These are phyloP conservation scores for Idaea biselata DNA, from an alignment of 2,888 invertebrate species.

Conservation along the genomic window DNA sequence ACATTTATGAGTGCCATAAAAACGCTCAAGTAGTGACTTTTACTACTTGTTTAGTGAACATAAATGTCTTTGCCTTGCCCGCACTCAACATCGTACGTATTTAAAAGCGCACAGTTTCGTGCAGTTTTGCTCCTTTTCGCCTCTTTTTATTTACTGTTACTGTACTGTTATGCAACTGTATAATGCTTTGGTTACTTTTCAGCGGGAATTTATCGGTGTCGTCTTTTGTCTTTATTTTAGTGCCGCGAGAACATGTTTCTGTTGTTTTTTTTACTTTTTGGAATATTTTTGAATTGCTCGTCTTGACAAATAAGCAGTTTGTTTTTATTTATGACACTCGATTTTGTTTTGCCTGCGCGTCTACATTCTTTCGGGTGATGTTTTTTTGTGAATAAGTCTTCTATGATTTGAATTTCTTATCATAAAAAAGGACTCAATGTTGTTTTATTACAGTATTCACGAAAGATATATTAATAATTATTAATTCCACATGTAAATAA, in stretches of 20 bases:
- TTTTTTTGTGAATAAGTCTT: not conserved
- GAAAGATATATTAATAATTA: no score
- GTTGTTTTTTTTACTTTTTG: constrained; percentile 55
- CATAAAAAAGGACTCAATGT: no score
- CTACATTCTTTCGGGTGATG: not conserved
- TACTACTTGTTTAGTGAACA: constrained; percentile 83
- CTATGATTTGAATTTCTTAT: no score
- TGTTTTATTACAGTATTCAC: no score
- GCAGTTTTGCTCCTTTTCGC: constrained; percentile 73
- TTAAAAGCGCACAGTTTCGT: constrained; percentile 80
- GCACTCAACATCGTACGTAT: constrained; percentile 77
- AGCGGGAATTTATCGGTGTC: constrained; percentile 70
- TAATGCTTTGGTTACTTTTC: constrained; percentile 78
- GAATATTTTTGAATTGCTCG: constrained; percentile 43
- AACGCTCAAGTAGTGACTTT: constrained; percentile 82
- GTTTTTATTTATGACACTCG: constrained; percentile 17
- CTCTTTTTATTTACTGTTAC: constrained; percentile 75
- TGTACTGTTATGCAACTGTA: constrained; percentile 79
- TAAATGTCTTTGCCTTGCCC: constrained; percentile 81
- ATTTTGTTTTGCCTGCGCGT: not conserved
- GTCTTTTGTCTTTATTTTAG: constrained; percentile 76
- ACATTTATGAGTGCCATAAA: constrained; percentile 82
- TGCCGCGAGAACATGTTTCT: constrained; percentile 63
- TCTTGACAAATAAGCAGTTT: constrained; percentile 38
- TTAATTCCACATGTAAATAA: no score